phyloP scores from a whole-genome alignment of 2,113 vertebrate species.

The Sisor rabdophorus region DNA sequence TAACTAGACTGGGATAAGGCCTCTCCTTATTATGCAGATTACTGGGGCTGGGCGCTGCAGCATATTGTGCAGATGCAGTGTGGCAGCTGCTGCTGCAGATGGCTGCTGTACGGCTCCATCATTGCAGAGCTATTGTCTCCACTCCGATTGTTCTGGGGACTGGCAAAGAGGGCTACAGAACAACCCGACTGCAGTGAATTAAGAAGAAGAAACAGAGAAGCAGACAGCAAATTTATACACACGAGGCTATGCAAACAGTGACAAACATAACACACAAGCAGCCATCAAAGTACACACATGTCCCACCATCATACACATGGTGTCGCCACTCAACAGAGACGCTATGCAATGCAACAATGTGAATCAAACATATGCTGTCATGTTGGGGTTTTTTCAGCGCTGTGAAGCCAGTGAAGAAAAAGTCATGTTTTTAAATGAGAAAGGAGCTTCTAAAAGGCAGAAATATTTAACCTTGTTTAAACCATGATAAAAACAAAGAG shows the following conservation, averaged over 20 bases:
- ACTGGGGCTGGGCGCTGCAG: slow-evolving; percentile 93
- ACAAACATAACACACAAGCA: slow-evolving; percentile 67
- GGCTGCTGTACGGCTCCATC: slow-evolving; percentile 99
- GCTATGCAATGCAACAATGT: slow-evolving; percentile 73
- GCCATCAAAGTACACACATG: slow-evolving; percentile 60
- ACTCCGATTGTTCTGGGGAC: slow-evolving; percentile 87
- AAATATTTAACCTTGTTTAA: slow-evolving; percentile 30
- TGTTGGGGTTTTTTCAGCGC: slow-evolving; percentile 48
- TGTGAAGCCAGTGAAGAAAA: slow-evolving; percentile 52
- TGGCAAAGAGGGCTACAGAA: slow-evolving; percentile 78
- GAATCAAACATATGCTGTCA: slow-evolving; percentile 73
- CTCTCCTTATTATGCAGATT: slow-evolving; percentile 99
- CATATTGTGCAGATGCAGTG: slow-evolving; percentile 99
- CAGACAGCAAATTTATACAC: slow-evolving; percentile 79
- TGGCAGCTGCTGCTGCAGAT: slow-evolving; percentile 99
- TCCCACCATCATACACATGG: slow-evolving; percentile 50
- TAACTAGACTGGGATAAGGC: slow-evolving; percentile 98
- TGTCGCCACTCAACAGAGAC: slow-evolving; percentile 74
- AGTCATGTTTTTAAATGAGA: slow-evolving; percentile 27
- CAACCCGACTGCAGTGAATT: slow-evolving; percentile 85
- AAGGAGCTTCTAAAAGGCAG: slow-evolving; percentile 29
- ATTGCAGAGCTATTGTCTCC: slow-evolving; percentile 99
- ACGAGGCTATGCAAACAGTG: slow-evolving; percentile 68
- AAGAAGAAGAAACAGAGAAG: slow-evolving; percentile 72
- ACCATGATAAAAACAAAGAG: slow-evolving; percentile 23